Evolutionary conservation across 2,797 vertebrate genomes (phyloP), one percentile per base, ranked within the genome.

Genomic region (Acanthis flammea): DNA sequence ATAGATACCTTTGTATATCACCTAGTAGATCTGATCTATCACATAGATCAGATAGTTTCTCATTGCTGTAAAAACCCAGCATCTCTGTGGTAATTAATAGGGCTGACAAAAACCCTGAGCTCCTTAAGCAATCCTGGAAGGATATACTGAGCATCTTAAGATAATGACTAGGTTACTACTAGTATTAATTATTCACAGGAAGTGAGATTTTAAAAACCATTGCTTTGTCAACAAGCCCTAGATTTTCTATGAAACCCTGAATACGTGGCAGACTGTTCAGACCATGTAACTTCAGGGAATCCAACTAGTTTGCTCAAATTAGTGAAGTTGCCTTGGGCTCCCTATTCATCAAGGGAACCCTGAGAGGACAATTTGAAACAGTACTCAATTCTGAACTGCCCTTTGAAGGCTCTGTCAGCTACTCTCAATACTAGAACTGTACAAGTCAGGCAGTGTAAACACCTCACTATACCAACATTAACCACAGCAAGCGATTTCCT

Each of bases 81-180:
- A 6, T 53, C 53, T 22, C 14, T 13, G 16, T 33, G 50, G 44
- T 21, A 76, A 51, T 44, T 72, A 76, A 55, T 0, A 73, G 19
- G 48, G 47, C 22, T 0, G 1, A 71, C 6, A 44, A 58, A 51
- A 35, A 53, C 7, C 4, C 1, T 10, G 48, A 41, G 35, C 10
- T 30, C 25, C 17, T 81, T 71, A 30, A 58, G 10, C 53, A 82
- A 41, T 44, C 65, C 33, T 76, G 23, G 24, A 80, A 71, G 17
- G 28, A 62, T 8, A 54, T 2, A 5, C 2, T 8, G 16, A 30
- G 18, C 33, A 16, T 15, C 19, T 75, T 31, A 88, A 80, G 35
- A 33, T 19, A 73, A 87, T 9, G 4, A 67, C 21, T 51, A 55
- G 28, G 60, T 55, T 71, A 54, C 54, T 37, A 65, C 6, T 41